Evolutionary conservation across 2,888 invertebrate genomes (phyloP), one percentile per base, ranked within the genome.

Genomic region (Lathronympha strigana): DNA sequence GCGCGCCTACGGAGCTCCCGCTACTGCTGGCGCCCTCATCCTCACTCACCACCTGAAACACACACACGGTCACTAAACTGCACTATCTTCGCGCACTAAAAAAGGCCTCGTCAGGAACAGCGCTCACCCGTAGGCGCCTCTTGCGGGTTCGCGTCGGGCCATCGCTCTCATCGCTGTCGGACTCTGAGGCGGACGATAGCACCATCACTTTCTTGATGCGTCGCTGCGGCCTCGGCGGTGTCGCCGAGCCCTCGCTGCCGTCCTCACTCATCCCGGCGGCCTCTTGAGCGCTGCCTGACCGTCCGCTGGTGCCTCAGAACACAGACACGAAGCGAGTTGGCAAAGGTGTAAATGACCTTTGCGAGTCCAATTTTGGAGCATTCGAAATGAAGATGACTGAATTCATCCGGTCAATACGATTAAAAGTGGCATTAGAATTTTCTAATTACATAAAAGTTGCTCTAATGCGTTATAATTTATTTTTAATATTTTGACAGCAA

Each of bases 31-130:
- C 89, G 11, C 77, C 78, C 54, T 86, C 90, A 49, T 92, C 93
- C 72, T 93, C 93, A 69, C 91, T 87, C 68, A 94, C 82, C 76
- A 92, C 93, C 94, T 94, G 83, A 70, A 92, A 90, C 69, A 64
- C 21, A 58, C 47, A 49, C 15, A 28, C 31, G 38, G 21, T 55
- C 47, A 55, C 50, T 47, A 40, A 21, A 43, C 47, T 23, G 25
- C 28, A 15, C 33, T 15, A 19, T 19, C 54, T 6, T 1, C 31
- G 38, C 40, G 13, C 9, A n/a, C n/a, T 15, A 47, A 8, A 23
- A 15, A 21, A 9, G 17, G 0, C 21, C 13, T 19, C 28, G 9
- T 57, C 19, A 8, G 45, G 19, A 28, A 1, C 21, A 17, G 31
- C 51, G 78, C 73, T 85, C 79, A 91, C 87, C 88, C 92, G 85